These are phyloP conservation scores for Centropristis striata DNA, from an alignment of 2,113 vertebrate species.

Conservation along the genomic window DNA sequence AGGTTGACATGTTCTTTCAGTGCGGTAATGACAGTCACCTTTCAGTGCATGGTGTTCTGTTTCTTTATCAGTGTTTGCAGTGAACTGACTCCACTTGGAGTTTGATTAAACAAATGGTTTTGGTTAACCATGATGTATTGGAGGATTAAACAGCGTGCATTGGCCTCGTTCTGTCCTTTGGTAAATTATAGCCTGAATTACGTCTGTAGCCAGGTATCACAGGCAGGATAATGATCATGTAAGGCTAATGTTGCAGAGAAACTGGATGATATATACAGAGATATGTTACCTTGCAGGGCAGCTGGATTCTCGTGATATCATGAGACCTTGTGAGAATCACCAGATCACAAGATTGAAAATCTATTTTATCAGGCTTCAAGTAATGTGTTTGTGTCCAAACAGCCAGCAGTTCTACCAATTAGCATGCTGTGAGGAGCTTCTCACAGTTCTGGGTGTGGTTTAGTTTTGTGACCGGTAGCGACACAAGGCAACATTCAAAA, in stretches of 20 bases:
- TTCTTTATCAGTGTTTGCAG: constrained; percentile 42
- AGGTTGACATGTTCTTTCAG: constrained; percentile 18
- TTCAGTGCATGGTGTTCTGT: constrained; percentile 31
- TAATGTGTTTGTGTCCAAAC: too few relatives aligned
- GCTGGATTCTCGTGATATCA: too few relatives aligned
- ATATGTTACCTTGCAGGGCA: neutral
- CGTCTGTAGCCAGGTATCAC: constrained; percentile 15
- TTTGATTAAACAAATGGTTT: constrained; percentile 59
- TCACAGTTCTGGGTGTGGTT: too few relatives aligned
- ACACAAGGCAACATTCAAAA: too few relatives aligned
- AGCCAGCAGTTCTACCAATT: too few relatives aligned
- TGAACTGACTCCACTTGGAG: constrained; percentile 29
- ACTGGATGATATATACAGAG: neutral
- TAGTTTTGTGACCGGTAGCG: too few relatives aligned
- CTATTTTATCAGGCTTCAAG: too few relatives aligned
- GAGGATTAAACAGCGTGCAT: constrained; percentile 42
- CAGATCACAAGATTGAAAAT: too few relatives aligned
- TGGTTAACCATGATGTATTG: constrained; percentile 44
- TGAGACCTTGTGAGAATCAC: too few relatives aligned
- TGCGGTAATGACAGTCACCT: constrained; percentile 26
- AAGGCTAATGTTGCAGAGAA: constrained; percentile 46
- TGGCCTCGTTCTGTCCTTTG: constrained; percentile 14
- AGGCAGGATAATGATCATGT: constrained; percentile 27
- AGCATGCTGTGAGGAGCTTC: too few relatives aligned
- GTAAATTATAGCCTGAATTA: constrained; percentile 34